Percentiles rank a stretch among this genome's conserved stretches.
These are phyloP conservation scores for Neodiprion lecontei DNA, from an alignment of 1,140 invertebrate species.

Conservation along the genomic window DNA sequence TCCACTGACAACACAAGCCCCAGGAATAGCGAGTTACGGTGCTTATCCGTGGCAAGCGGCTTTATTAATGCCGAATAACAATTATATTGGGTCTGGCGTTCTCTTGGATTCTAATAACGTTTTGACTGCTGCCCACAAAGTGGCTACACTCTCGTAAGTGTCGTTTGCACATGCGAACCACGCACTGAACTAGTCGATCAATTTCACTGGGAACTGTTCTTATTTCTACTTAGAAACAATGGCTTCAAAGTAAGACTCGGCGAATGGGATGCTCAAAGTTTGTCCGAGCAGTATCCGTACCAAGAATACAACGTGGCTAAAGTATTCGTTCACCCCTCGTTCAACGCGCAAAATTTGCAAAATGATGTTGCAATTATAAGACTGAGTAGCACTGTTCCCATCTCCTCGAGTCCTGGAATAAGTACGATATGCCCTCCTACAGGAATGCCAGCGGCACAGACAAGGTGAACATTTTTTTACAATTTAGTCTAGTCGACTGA, in stretches of 20 bases:
- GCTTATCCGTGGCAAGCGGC: conserved; percentile 66
- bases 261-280: conserved; percentile 71
- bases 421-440: conserved; percentile 74
- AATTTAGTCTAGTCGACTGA: background rate
- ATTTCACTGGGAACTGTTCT: conserved; percentile 8
- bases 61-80: conserved; percentile 59
- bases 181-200: background rate
- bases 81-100: conserved; percentile 73
- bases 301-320: conserved; percentile 65
- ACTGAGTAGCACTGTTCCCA: conserved; percentile 65
- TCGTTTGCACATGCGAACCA: conserved; percentile 13
- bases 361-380: conserved; percentile 75
- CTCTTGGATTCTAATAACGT: conserved; percentile 70
- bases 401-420: conserved; percentile 70
- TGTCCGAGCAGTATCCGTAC: conserved; percentile 67
- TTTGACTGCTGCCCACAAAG: conserved; percentile 74
- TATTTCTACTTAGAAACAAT: conserved; percentile 40
- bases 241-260: conserved; percentile 70
- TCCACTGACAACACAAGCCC: conserved; percentile 43
- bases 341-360: conserved; percentile 69
- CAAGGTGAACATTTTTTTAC: conserved; percentile 55
- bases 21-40: conserved; percentile 64
- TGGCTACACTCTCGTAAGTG: conserved; percentile 67
- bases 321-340: conserved; percentile 71
- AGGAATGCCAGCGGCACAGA: conserved; percentile 59